Evolutionary conservation across 2,888 invertebrate genomes (phyloP).

Genomic region (Drosophila cyrtoloma): DNA sequence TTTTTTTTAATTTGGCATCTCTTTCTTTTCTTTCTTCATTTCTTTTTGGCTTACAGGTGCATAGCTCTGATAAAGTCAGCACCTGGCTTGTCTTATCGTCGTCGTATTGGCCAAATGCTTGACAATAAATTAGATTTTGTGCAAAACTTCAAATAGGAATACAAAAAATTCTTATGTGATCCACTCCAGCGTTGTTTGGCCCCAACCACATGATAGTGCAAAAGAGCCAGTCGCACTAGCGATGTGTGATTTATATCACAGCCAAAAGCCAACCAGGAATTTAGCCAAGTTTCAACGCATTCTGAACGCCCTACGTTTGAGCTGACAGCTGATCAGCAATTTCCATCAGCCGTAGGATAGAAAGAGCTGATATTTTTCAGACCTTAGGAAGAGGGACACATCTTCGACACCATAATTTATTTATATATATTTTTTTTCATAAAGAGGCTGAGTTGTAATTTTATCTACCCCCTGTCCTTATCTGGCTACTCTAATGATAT

Average conservation of each 20-base stretch:
- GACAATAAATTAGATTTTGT: slow-evolving; percentile 78
- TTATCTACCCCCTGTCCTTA: not conserved
- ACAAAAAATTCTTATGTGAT: slow-evolving; percentile 24
- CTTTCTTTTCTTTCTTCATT: slow-evolving; percentile 22
- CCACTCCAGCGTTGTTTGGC: slow-evolving; percentile 64
- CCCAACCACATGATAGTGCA: slow-evolving; percentile 55
- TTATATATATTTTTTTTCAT: not conserved
- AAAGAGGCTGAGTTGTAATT: not conserved
- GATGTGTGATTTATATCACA: slow-evolving; percentile 68
- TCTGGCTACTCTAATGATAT: not conserved
- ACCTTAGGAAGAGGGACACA: not conserved
- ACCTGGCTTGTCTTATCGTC: slow-evolving; percentile 63
- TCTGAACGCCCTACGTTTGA: slow-evolving; percentile 1
- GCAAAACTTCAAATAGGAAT: slow-evolving; percentile 50
- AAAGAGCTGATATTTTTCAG: not conserved
- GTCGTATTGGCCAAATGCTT: slow-evolving; percentile 55
- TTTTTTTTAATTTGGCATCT: slow-evolving; percentile 17
- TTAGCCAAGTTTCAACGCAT: slow-evolving; percentile 14
- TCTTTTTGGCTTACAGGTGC: slow-evolving; percentile 63
- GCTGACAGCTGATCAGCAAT: not conserved
- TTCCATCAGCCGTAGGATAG: not conserved
- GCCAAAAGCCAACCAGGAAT: slow-evolving; percentile 8
- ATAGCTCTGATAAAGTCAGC: slow-evolving; percentile 54
- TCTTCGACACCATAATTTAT: not conserved
- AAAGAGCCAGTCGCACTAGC: slow-evolving; percentile 37